Evolutionary conservation across 2,113 vertebrate genomes (phyloP), one percentile per base, ranked within the genome.

Genomic region (Nymphicus hollandicus): DNA sequence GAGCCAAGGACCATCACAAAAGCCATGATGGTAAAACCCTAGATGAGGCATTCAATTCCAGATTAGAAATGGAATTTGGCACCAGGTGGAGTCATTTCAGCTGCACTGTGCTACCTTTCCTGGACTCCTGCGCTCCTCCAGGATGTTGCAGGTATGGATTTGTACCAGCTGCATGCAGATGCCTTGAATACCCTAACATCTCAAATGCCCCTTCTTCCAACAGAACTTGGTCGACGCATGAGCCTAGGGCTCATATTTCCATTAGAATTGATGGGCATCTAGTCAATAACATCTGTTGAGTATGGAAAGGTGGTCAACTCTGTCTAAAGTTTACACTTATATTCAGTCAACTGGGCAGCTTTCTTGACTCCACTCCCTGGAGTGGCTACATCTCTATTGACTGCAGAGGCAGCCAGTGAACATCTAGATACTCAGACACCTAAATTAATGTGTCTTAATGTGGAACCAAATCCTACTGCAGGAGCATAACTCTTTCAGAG

Each of bases 331-430:
- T 79, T 43, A 52, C 25, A 43, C 4, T 17, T 61, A 19, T 3
- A 3, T 13, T 28, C 66, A 76, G n/a, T 6, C 14, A 61, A 2
- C 55, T 39, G n/a, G 47, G 46, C 0, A 3, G 7, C 6, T 43
- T 39, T 55, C 33, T 44, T 3, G 2, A 11, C 35, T 72, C n/a
- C 44, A 18, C 11, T 63, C 13, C 5, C 29, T 52, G 24, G 31
- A 69, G 53, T 23, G 28, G n/a, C 43, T n/a, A 11, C 7, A 6
- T 18, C 29, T 56, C 47, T 52, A n/a, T 17, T 16, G 14, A 17
- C 49, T 65, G 63, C 55, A 73, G 64, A 47, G 68, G 41, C 68
- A 77, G 11, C 11, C 53, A 29, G 17, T 9, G 35, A 91, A 4
- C 10, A 4, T 60, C 9, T 19, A 76, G 73, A 20, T 63, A 18